phyloP scores from a whole-genome alignment of 2,797 vertebrate species.

The Enteromius fasciolatus region DNA sequence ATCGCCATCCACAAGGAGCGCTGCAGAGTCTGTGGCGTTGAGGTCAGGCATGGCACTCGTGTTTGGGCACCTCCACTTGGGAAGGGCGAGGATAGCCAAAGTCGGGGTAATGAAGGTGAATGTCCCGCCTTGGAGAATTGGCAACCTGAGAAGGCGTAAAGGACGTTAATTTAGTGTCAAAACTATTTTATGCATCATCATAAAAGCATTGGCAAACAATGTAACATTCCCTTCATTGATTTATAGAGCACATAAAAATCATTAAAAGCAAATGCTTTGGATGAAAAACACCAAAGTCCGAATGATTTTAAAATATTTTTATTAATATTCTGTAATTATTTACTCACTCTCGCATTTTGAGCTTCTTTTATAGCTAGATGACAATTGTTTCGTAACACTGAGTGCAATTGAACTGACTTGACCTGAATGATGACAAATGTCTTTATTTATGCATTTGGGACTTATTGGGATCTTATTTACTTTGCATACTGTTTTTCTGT shows the following conservation, averaged over 20 bases:
- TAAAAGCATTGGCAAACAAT: conserved; percentile 21
- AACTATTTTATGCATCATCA: neutral
- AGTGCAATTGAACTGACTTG: neutral
- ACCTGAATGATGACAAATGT: neutral
- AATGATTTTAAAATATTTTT: neutral
- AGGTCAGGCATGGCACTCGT: conserved; percentile 31
- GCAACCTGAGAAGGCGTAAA: conserved; percentile 69
- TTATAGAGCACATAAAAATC: neutral
- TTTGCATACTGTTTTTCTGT: neutral
- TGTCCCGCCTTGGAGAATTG: conserved; percentile 83
- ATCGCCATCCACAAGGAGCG: conserved; percentile 57
- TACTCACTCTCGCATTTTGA: neutral
- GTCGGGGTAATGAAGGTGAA: conserved; percentile 83
- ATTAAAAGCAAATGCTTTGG: neutral
- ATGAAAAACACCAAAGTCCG: neutral
- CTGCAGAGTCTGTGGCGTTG: conserved; percentile 60
- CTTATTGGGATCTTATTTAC: neutral
- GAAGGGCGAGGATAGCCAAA: conserved; percentile 80
- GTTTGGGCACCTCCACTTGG: conserved; percentile 79
- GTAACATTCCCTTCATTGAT: neutral
- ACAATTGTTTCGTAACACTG: neutral
- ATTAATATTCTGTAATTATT: neutral
- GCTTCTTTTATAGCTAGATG: neutral
- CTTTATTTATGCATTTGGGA: neutral
- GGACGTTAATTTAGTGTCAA: neutral